Base-by-base conservation (phyloP, 2,113 vertebrate species). In the Rhinogobius similis region DNA sequence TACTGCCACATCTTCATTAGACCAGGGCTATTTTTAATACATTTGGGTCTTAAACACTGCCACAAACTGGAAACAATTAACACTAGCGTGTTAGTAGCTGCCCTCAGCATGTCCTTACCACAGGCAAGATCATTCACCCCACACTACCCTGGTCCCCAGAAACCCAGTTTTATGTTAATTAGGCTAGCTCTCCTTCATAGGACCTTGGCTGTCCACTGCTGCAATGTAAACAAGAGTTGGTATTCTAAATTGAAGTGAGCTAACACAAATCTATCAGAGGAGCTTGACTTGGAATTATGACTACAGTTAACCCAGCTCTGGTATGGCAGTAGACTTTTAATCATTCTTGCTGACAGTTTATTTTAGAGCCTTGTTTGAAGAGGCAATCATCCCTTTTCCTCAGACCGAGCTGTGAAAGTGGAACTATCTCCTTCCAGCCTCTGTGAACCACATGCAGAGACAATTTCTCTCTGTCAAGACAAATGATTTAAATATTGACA, bases 111-210 rank as follows among this genome's bases (percentile, higher is more conserved):
- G 93, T 95, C 95, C 94, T 97, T 98, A 95, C 94, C 94, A 89
- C 91, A 95, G 94, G 94, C 93, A 94, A 95, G 92, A 95, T 86
- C 39, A 71, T 89, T 91, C 91, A 90, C 90, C 92, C 93, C 92
- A 92, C 86, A 89, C 93, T 62, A 75, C 72, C 70, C 18, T 20
- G 77, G 84, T 87, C 87, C 89, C 92, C 83, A 75, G 90, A 92
- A 94, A 94, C 88, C 92, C 79, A 79, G 86, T 91, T 93, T 94
- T 95, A 95, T 95, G 94, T 90, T 96, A 96, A 98, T 97, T 95
- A 91, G 93, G 92, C 91, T 92, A 84, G 79, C 89, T 95, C 89
- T 94, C 95, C 96, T 98, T 96, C 93, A 91, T 73, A 92, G 92
- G 95, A 94, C 95, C 95, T 97, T 96, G 94, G 91, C 89, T 91